Percentiles rank a stretch among this genome's conserved stretches.
phyloP scores from a whole-genome alignment of 2,113 vertebrate species.

The Hepsetus odoe region DNA sequence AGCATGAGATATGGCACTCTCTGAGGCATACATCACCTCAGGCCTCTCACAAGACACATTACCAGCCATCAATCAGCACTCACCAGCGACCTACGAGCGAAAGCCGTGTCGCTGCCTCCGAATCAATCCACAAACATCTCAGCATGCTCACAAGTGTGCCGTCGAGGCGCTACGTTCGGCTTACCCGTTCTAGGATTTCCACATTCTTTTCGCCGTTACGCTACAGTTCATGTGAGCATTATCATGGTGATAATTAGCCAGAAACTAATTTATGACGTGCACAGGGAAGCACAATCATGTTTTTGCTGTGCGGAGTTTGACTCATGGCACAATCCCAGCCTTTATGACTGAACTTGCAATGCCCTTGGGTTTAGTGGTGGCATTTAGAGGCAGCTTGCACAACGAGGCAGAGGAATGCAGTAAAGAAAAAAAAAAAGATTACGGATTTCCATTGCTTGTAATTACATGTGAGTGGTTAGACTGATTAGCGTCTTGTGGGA shows the following conservation, averaged over 20 bases:
- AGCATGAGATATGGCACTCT: slow-evolving; percentile 37
- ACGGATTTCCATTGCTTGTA: slow-evolving; percentile 19
- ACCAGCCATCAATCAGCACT: slow-evolving; percentile 44
- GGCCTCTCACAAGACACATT: slow-evolving; percentile 41
- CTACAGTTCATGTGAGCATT: slow-evolving; percentile 21
- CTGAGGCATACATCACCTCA: slow-evolving; percentile 45
- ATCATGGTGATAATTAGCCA: slow-evolving; percentile 34
- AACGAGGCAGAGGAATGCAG: slow-evolving; percentile 13
- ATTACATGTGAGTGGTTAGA: slow-evolving; percentile 21
- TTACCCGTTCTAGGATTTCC: slow-evolving; percentile 36
- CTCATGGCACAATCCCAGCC: slow-evolving; percentile 2
- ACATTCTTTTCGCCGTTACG: slow-evolving; percentile 32
- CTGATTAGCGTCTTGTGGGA: slow-evolving; percentile 21
- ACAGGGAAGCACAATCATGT: slow-evolving; percentile 5
- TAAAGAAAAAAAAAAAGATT: neutral
- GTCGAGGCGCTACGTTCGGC: slow-evolving; percentile 25
- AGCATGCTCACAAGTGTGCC: slow-evolving; percentile 25
- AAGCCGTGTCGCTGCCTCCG: slow-evolving; percentile 37
- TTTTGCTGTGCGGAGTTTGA: slow-evolving; percentile 6
- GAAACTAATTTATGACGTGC: slow-evolving; percentile 13
- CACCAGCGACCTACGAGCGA: slow-evolving; percentile 33
- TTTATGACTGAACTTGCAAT: slow-evolving; percentile 7
- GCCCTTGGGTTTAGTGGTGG: neutral
- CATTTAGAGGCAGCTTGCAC: slow-evolving; percentile 3
- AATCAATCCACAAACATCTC: slow-evolving; percentile 44